These are phyloP conservation scores for Gonocerus acuteangulatus DNA, from an alignment of 2,888 invertebrate species.

Conservation along the genomic window DNA sequence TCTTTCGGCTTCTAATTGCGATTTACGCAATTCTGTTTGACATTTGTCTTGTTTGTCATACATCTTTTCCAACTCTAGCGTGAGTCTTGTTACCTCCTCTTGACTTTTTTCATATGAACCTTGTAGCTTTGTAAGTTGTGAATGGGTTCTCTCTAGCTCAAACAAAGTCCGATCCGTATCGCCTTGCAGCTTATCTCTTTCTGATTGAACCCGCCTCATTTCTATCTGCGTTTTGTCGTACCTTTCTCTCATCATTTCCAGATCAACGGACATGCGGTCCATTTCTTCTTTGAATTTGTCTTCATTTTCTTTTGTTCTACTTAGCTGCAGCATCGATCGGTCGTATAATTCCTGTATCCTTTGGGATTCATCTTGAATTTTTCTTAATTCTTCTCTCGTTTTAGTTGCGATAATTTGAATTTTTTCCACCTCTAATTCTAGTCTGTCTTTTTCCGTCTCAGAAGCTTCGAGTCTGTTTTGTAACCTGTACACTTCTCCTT, in stretches of 20 bases:
- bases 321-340: conserved; percentile 73
- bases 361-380: conserved; percentile 77
- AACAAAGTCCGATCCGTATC: conserved; percentile 79
- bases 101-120: conserved; percentile 80
- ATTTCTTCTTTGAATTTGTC: conserved; percentile 82
- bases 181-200: conserved; percentile 75
- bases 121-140: conserved; percentile 76
- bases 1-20: conserved; percentile 68
- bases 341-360: conserved; percentile 84
- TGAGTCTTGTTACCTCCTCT: conserved; percentile 78
- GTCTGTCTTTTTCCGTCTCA: conserved; percentile 78
- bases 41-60: conserved; percentile 84
- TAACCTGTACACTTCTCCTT: conserved; percentile 79
- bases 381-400: conserved; percentile 75
- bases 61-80: conserved; percentile 81
- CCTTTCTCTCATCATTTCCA: conserved; percentile 79
- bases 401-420: conserved; percentile 70
- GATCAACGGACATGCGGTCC: conserved; percentile 66
- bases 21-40: conserved; percentile 70
- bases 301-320: conserved; percentile 79
- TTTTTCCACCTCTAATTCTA: conserved; percentile 79
- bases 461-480: conserved; percentile 81
- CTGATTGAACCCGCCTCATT: conserved; percentile 69
- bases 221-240: conserved; percentile 84
- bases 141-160: conserved; percentile 77